phyloP scores from a whole-genome alignment of 2,888 invertebrate species.

The Melipona bicolor region DNA sequence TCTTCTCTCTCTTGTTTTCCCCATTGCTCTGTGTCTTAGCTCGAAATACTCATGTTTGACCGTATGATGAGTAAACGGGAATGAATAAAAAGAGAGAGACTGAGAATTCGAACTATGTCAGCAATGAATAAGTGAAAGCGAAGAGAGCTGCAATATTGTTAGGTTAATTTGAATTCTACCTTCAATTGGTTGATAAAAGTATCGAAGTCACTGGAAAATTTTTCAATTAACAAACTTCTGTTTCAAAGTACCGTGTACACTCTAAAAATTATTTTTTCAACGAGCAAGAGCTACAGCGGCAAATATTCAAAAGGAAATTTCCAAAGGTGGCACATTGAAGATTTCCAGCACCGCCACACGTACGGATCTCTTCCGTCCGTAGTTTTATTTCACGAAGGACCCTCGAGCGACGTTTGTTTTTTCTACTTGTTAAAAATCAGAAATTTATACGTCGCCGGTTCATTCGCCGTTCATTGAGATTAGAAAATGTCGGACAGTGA shows the following conservation, averaged over 20 bases:
- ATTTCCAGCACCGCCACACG: background rate
- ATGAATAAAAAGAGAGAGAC: background rate
- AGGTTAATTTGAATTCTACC: too few relatives aligned
- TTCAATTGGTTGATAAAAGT: too few relatives aligned
- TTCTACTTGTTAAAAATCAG: background rate
- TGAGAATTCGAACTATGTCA: background rate
- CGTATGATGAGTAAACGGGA: background rate
- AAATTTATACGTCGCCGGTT: background rate
- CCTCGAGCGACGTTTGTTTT: background rate
- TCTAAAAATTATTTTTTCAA: background rate
- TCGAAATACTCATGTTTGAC: background rate
- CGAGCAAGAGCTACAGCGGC: background rate
- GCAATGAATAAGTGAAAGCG: background rate
- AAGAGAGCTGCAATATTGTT: too few relatives aligned
- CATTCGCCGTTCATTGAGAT: background rate
- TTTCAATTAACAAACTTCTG: background rate
- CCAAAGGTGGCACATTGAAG: background rate
- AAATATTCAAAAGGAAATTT: constrained; percentile 6
- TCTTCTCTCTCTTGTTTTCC: too few relatives aligned
- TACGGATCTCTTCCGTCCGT: background rate
- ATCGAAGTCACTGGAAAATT: too few relatives aligned
- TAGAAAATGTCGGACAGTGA: constrained; percentile 7
- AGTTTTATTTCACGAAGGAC: background rate
- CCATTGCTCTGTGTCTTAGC: background rate
- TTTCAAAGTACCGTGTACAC: background rate